phyloP scores from a whole-genome alignment of 2,113 vertebrate genomes.

The Cettia cetti region DNA sequence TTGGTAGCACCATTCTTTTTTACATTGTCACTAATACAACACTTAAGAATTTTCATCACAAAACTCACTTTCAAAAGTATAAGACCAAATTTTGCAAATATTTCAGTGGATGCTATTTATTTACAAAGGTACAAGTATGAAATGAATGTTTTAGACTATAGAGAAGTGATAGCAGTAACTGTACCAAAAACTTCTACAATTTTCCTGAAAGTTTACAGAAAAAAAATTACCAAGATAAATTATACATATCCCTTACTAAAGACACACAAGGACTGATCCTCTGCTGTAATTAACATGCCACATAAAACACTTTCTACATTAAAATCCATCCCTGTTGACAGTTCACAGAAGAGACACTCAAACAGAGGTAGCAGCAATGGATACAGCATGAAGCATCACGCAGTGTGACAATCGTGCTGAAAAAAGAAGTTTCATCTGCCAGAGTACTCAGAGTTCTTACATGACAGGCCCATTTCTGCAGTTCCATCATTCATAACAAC shows the following conservation, averaged over 20 bases:
- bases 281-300: not conserved
- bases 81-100: not conserved
- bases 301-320: not conserved
- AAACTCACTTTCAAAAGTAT: not conserved
- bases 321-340: not conserved
- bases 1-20: not conserved
- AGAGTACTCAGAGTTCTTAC: not conserved
- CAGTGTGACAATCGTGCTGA: fast-evolving
- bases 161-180: not conserved
- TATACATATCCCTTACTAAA: not conserved
- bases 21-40: not conserved
- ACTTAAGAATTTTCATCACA: not conserved
- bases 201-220: not conserved
- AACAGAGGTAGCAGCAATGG: not conserved
- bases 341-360: not conserved
- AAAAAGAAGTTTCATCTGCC: not conserved
- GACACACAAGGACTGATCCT: not conserved
- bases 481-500: not conserved
- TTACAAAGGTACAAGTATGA: not conserved
- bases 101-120: not conserved
- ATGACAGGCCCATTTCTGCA: not conserved
- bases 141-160: not conserved
- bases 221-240: not conserved
- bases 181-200: not conserved
- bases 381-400: not conserved